phyloP scores from a whole-genome alignment of 2,888 invertebrate genomes.

The Cistogaster globosa region DNA sequence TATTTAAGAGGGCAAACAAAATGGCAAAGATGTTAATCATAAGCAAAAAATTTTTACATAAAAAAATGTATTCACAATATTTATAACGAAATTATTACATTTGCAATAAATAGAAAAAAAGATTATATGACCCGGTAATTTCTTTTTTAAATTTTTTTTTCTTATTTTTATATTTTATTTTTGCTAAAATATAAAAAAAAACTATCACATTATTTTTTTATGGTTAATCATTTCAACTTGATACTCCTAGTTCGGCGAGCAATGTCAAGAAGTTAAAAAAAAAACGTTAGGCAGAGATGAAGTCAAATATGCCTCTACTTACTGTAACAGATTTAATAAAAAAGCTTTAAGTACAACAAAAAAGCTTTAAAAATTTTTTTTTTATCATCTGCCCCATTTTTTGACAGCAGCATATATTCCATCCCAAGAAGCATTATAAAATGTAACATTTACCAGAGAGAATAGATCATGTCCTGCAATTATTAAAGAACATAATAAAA shows the following conservation, averaged over 20 bases:
- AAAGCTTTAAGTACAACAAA: background rate
- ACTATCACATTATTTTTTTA: too few species aligned
- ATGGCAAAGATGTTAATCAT: slow-evolving; percentile 18
- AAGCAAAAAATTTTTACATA: slow-evolving; percentile 28
- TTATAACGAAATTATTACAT: slow-evolving; percentile 38
- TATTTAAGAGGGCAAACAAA: background rate
- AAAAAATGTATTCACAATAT: slow-evolving; percentile 38
- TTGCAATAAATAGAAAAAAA: slow-evolving; percentile 31
- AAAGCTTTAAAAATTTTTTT: too few species aligned
- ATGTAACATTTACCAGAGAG: too few species aligned
- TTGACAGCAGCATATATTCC: too few species aligned
- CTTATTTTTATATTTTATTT: background rate
- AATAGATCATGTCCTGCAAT: too few species aligned
- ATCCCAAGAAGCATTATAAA: too few species aligned
- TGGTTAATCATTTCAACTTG: slow-evolving; percentile 36
- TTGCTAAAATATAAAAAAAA: background rate
- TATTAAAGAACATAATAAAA: too few species aligned
- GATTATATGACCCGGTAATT: slow-evolving; percentile 72
- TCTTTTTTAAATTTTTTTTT: slow-evolving; percentile 72
- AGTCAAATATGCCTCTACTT: background rate
- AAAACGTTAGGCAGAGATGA: background rate
- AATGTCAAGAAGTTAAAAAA: background rate
- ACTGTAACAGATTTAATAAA: too few species aligned
- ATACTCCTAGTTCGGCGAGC: slow-evolving; percentile 5
- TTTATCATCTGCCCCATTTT: too few species aligned